Conservation (phyloP, 2,888 invertebrate genomes). For the Therioaphis trifolii region DNA sequence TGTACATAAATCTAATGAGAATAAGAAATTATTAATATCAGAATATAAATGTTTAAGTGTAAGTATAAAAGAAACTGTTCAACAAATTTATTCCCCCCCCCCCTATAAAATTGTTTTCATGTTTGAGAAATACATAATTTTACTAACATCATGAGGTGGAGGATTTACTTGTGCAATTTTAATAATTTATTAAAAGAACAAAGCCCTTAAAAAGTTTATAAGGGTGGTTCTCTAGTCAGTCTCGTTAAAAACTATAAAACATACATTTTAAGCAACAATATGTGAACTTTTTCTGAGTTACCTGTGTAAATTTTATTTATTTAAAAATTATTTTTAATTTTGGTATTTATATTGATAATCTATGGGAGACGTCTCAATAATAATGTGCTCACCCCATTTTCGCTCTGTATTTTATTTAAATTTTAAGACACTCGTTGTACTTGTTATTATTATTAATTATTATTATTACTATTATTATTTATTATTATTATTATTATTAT, state of each 20-base stretch:
- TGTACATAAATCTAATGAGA: slow-evolving; percentile 61
- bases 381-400: slow-evolving; percentile 59
- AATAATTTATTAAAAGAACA: slow-evolving; percentile 56
- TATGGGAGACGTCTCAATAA: slow-evolving; percentile 52
- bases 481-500: slow-evolving; percentile 33
- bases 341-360: slow-evolving; percentile 52
- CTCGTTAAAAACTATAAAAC: slow-evolving; percentile 42
- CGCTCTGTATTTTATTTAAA: slow-evolving; percentile 62
- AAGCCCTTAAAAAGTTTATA: slow-evolving; percentile 30
- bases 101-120: slow-evolving; percentile 21
- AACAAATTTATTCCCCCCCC: slow-evolving; percentile 3
- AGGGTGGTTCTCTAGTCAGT: slow-evolving; percentile 62
- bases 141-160: slow-evolving; percentile 55
- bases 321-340: slow-evolving; percentile 40
- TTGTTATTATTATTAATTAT: slow-evolving; percentile 54
- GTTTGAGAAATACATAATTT: slow-evolving; percentile 23
- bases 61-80: slow-evolving; percentile 39
- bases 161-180: slow-evolving; percentile 55
- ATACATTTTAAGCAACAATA: slow-evolving; percentile 40
- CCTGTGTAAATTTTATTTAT: slow-evolving; percentile 55
- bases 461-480: slow-evolving; percentile 53
- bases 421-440: slow-evolving; percentile 59
- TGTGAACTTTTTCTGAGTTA: slow-evolving; percentile 61
- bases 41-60: slow-evolving; percentile 61
- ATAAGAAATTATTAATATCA: slow-evolving; percentile 62